Conservation (phyloP, 2,797 vertebrate species). For the Pteropus rufus region DNA sequence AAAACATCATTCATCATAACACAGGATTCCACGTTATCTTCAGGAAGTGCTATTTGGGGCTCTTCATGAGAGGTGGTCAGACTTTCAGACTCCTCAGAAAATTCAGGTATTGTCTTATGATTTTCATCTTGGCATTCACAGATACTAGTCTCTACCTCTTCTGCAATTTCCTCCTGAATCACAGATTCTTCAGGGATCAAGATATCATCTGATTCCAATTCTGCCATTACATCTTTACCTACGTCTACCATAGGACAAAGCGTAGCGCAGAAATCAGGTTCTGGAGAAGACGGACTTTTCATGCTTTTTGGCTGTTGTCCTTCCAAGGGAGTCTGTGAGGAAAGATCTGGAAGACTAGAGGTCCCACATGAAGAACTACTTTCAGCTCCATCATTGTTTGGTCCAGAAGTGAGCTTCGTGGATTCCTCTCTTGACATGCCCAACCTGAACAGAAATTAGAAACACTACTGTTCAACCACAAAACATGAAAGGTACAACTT, state of each 20-base stretch:
- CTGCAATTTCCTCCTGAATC: slow-evolving; percentile 89
- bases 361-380: slow-evolving; percentile 75
- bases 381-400: slow-evolving; percentile 80
- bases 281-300: slow-evolving; percentile 75
- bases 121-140: slow-evolving; percentile 86
- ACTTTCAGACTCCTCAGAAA: slow-evolving; percentile 80
- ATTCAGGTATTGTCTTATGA: slow-evolving; percentile 79
- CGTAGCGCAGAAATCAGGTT: slow-evolving; percentile 76
- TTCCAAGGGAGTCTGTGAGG: slow-evolving; percentile 75
- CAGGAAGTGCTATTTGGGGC: slow-evolving; percentile 71
- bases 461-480: slow-evolving; percentile 28
- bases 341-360: slow-evolving; percentile 77
- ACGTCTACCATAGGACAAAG: slow-evolving; percentile 78
- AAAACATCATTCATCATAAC: slow-evolving; percentile 84
- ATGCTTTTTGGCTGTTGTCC: slow-evolving; percentile 75
- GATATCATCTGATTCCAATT: slow-evolving; percentile 81
- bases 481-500: not conserved
- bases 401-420: slow-evolving; percentile 81
- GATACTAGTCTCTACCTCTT: slow-evolving; percentile 87
- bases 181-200: slow-evolving; percentile 86
- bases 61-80: slow-evolving; percentile 77
- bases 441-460: slow-evolving; percentile 79
- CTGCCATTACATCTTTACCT: slow-evolving; percentile 77
- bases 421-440: slow-evolving; percentile 88
- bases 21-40: slow-evolving; percentile 81